A percentile compares a stretch with the other conserved stretches of the same genome.
phyloP scores from a whole-genome alignment of 2,888 invertebrate species.

The Ashinkailepas kermadecensis region DNA sequence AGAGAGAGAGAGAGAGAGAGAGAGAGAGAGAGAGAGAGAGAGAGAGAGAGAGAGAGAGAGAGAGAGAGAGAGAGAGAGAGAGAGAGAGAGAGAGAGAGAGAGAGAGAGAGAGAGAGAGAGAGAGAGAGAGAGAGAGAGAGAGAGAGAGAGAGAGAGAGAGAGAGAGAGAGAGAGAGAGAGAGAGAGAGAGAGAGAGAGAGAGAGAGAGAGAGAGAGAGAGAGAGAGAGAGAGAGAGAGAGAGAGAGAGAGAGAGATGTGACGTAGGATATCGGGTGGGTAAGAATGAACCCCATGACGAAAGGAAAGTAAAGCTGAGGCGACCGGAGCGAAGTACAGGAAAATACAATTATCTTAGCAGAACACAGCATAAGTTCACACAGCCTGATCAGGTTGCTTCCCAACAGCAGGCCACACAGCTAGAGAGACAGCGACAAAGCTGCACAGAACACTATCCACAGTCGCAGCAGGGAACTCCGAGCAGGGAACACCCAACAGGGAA shows the following conservation, averaged over 20 bases:
- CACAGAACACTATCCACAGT: too few species aligned
- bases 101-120: neutral
- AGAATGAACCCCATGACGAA: too few species aligned
- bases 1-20: constrained; percentile 25
- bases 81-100: constrained; percentile 18
- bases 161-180: constrained; percentile 1
- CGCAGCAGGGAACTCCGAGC: too few species aligned
- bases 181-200: constrained; percentile 23
- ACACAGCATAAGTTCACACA: too few species aligned
- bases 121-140: neutral
- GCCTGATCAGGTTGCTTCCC: too few species aligned
- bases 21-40: constrained; percentile 17
- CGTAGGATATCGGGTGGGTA: too few species aligned
- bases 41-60: neutral
- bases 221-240: constrained; percentile 13
- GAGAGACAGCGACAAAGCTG: too few species aligned
- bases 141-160: constrained; percentile 1
- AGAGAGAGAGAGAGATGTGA: constrained; percentile 7
- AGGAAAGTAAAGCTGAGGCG: too few species aligned
- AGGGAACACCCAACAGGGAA: too few species aligned
- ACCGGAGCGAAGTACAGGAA: too few species aligned
- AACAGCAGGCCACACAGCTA: too few species aligned
- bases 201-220: constrained; percentile 25
- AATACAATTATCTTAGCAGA: too few species aligned
- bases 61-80: neutral